Evolutionary conservation across 2,888 invertebrate genomes (phyloP), one percentile per base, ranked within the genome.

Genomic region (Molanna angustata): DNA sequence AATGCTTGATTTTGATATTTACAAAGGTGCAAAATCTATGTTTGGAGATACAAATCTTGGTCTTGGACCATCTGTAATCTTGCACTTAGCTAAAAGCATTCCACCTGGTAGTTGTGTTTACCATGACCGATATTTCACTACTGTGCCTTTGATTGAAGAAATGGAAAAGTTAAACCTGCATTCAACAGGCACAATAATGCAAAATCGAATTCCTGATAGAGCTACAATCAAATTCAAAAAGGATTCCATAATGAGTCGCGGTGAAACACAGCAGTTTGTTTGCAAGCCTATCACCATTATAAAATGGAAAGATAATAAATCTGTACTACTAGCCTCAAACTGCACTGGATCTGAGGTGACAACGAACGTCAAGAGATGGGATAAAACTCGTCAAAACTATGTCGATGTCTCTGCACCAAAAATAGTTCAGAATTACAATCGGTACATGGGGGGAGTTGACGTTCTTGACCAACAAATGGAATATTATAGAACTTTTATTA

Each of bases 401-500:
- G 43, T 59, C 3, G 56, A 62, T 33, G 54, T 63, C 16, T 17
- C 48, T 9, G 55, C 50, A 31, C 61, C 63, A 37, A 57, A 35
- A 48, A 46, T 61, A 2, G 39, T 63, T 2, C 7, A 18, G 11
- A 49, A 53, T 37, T 63, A 63, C 31, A 64, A 64, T 40, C n/a
- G n/a, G n/a, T n/a, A n/a, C n/a, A n/a, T n/a, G n/a, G n/a, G n/a
- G n/a, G n/a, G n/a, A 40, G 60, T 61, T 18, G 54, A 63, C 39
- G 47, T 62, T 14, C 50, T 62, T 0, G 61, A 64, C 39, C 62
- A 63, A 27, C 43, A 31, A 4, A 60, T 64, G 51, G 61, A 62
- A 42, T 62, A 63, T 35, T 63, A 65, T 13, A 14, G 63, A 21
- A 57, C 63, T 4, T 63, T 62, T 20, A 63, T 63, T 3, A 65